Evolutionary conservation across 1,140 invertebrate species (phyloP), one percentile per base, ranked within the genome.

Genomic region (Apis laboriosa): DNA sequence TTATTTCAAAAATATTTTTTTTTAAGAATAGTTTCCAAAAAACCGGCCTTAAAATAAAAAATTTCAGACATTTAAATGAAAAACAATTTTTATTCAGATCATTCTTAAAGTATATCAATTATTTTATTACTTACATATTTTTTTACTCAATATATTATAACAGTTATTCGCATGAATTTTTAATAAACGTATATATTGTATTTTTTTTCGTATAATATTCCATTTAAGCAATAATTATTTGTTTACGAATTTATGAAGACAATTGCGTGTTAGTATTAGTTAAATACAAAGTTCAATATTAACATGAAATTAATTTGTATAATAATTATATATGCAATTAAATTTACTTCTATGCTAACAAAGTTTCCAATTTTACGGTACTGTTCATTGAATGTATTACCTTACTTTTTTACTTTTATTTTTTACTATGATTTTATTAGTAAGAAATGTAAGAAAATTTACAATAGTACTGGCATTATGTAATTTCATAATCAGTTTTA

Each of bases 31-130:
- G 68, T 84, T 84, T 87, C 81, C 81, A 73, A 28, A 49, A 19
- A 21, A 84, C 56, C 68, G 85, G 81, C 85, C 86, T 86, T 74
- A 43, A 66, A 76, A 43, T 55, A 61, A 71, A 74, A 64, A 75
- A 86, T 77, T 66, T 86, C 76, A 24, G 17, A 9, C n/a, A 49
- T 56, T 55, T 34, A 12, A 34, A 64, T 13, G 1, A 63, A 21
- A 75, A 53, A 19, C 0, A 28, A 49, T 12, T 61, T 55, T 43
- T 61, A 64, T 60, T 56, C 13, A 1, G 49, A 58, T 13, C 17
- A 21, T 12, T 49, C n/a, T 56, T 24, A 13, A 9, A 80, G 28
- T 64, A 55, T 73, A 9, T 9, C 17, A 49, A 71, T 28, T 56
- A 56, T 51, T 17, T 11, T 64, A 34, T 64, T 9, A 64, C 19